These are phyloP conservation scores for Drosophila stalkeri DNA, from an alignment of 2,888 invertebrate genomes.

Conservation along the genomic window DNA sequence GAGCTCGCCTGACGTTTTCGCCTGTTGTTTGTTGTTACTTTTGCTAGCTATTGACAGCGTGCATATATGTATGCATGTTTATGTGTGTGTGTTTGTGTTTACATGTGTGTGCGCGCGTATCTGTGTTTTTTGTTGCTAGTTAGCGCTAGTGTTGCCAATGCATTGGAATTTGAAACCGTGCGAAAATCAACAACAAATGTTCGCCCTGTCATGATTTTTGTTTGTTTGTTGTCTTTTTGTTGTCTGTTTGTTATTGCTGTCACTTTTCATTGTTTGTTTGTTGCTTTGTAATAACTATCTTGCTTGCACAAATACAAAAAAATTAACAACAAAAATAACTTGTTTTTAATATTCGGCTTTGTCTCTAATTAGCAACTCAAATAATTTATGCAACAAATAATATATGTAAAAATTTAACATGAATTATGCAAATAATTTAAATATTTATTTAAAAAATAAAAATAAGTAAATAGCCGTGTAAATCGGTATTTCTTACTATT, in stretches of 20 bases:
- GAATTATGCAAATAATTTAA: background rate
- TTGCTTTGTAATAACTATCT: constrained; percentile 39
- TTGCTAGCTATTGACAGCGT: constrained; percentile 4
- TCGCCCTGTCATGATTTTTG: constrained; percentile 28
- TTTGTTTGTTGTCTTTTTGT: constrained; percentile 41
- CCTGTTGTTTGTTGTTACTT: constrained; percentile 65
- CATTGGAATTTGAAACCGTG: constrained; percentile 75
- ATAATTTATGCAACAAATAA: background rate
- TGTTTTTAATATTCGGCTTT: background rate
- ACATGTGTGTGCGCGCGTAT: constrained; percentile 15
- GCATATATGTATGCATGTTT: background rate
- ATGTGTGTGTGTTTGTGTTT: constrained; percentile 6
- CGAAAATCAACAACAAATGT: constrained; percentile 57
- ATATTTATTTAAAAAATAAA: background rate
- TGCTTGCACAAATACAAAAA: background rate
- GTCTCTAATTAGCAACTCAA: background rate
- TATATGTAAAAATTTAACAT: too few species aligned
- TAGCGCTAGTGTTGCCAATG: constrained; percentile 69
- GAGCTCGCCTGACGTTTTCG: constrained; percentile 44
- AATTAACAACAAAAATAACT: background rate
- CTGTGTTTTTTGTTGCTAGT: constrained; percentile 51
- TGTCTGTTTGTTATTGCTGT: constrained; percentile 31
- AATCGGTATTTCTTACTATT: background rate
- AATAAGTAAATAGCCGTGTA: too few species aligned
- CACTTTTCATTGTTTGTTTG: constrained; percentile 5